phyloP scores from a whole-genome alignment of 1,140 invertebrate species.

The Trichonephila clavipes region DNA sequence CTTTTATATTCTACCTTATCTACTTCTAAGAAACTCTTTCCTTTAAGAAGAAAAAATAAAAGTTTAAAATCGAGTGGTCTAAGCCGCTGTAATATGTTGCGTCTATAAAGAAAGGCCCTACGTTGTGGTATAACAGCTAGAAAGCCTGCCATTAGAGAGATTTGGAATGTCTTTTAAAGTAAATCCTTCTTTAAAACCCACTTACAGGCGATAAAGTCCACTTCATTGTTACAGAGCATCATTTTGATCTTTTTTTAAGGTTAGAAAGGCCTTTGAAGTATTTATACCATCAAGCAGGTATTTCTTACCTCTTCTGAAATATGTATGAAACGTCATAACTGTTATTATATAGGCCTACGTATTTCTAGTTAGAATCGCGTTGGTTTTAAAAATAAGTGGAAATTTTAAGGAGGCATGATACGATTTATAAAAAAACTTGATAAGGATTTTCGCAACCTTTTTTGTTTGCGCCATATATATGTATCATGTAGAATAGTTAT shows the following conservation, averaged over 20 bases:
- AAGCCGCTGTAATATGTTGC: not conserved
- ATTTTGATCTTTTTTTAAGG: not conserved
- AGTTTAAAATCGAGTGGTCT: not conserved
- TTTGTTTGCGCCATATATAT: no score
- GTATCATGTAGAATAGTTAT: no score
- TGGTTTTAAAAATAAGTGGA: not conserved
- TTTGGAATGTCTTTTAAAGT: not conserved
- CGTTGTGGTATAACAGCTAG: not conserved
- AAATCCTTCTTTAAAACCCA: slow-evolving; percentile 2
- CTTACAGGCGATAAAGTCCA: not conserved
- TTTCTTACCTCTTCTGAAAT: no score
- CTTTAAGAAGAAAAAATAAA: not conserved
- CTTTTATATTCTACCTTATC: no score
- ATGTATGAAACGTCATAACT: no score
- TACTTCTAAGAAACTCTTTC: no score
- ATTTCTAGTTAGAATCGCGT: no score
- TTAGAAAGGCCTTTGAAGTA: no score
- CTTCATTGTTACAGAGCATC: not conserved
- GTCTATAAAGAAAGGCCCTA: not conserved
- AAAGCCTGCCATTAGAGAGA: not conserved
- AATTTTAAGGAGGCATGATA: not conserved
- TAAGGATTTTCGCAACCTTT: no score
- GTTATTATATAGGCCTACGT: no score
- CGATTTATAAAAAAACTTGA: not conserved
- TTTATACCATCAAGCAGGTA: no score